Evolutionary conservation across 2,797 vertebrate genomes (phyloP).

Genomic region (Sitta carolinensis): DNA sequence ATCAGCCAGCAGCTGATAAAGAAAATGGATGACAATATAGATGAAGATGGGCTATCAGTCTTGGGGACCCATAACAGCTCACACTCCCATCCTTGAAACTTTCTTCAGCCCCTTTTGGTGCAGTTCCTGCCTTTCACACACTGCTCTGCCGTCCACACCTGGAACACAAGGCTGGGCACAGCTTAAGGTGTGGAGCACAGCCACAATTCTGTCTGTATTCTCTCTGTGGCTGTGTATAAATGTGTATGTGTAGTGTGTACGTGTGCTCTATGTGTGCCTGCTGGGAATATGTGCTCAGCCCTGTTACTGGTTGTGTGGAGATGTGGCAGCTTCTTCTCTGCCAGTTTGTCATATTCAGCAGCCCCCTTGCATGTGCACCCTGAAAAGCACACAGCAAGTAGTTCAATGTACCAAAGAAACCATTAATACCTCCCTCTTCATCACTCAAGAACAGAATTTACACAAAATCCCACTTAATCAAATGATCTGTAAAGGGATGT

Average conservation of each 20-base stretch:
- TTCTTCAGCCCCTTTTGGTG: not conserved
- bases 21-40: not conserved
- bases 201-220: not conserved
- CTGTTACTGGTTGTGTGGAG: rapidly evolving
- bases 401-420: not conserved
- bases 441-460: not conserved
- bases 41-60: not conserved
- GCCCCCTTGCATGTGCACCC: not conserved
- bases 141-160: rapidly evolving
- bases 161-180: not conserved
- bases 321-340: not conserved
- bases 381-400: not conserved
- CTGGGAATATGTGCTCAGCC: not conserved
- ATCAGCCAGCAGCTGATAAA: not conserved
- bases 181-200: rapidly evolving
- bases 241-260: rapidly evolving
- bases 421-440: not conserved
- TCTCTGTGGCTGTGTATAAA: not conserved
- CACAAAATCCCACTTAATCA: not conserved
- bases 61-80: not conserved
- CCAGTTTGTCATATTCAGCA: not conserved
- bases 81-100: not conserved
- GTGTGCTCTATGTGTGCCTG: not conserved
- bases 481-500: not conserved
- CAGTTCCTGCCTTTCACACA: not conserved